Base-by-base conservation (phyloP, 2,113 vertebrate genomes). In the Pelecanoides urinatrix region DNA sequence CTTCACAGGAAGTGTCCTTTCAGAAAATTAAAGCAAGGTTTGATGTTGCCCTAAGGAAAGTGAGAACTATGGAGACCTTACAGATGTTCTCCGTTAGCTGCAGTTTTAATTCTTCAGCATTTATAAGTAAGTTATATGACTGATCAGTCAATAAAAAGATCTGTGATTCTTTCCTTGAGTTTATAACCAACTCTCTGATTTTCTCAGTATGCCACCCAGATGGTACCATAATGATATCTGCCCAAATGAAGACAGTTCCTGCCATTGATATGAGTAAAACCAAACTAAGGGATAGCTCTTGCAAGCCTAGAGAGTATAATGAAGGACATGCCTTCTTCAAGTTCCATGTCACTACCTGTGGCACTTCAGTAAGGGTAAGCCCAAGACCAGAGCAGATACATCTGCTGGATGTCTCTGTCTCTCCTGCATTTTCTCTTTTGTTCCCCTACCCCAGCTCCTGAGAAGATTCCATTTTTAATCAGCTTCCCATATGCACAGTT, bases 241-340 rank as follows among this genome's bases (percentile, higher is more conserved):
- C 96, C 55, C 76, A 88, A 72, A 97, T 93, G 97, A 95, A 92
- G 88, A 96, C 95, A 25, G 73, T 92, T 92, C 96, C 97, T 92
- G 92, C 91, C 71, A 96, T 85, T 89, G 95, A 97, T 49, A 97
- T 96, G 96, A 84, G 95, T 70, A 97, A 97, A 97, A 96, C 95
- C 56, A 97, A 62, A 42, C 90, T 97, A 50, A 97, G 97, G 71
- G 95, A 97, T 49, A 95, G 84, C 40, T 87, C 95, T 45, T 97
- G 97, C 82, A 96, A 95, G 73, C 97, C 95, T 67, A 90, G 22
- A 86, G 94, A 96, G 5, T 91, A 93, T n/a, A 87, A 90, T 40
- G 50, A 96, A 75, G 90, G 40, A 66, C 92, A 94, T 13, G 92
- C 92, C 55, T 97, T 98, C 90, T 98, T 97, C 94, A 94, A 85